Evolutionary conservation across 1,140 invertebrate species (phyloP).

Genomic region (Caenorhabditis inopinata): DNA sequence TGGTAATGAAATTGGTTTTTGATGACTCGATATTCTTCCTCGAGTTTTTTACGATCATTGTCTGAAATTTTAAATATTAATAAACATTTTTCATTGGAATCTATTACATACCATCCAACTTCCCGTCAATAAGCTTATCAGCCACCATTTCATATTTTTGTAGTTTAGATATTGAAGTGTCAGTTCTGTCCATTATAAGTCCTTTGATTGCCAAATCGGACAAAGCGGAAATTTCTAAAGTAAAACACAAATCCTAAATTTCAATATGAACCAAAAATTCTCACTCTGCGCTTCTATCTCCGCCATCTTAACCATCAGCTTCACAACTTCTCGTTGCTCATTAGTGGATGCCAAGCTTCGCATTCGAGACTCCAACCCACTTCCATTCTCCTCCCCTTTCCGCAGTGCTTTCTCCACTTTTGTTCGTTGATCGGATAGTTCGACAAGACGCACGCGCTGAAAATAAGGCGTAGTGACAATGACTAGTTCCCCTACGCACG

Average conservation of each 20-base stretch:
- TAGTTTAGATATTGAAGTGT: constrained; percentile 58
- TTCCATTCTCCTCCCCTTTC: constrained; percentile 56
- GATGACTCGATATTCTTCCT: constrained; percentile 61
- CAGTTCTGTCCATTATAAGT: constrained; percentile 57
- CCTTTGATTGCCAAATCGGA: constrained; percentile 61
- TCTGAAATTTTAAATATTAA: constrained; percentile 45
- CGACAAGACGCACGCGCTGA: constrained; percentile 27
- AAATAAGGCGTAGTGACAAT: neutral
- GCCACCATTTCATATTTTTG: constrained; percentile 61
- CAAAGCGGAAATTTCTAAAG: constrained; percentile 59
- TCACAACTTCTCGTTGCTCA: constrained; percentile 60
- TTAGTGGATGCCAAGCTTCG: constrained; percentile 55
- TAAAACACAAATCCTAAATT: neutral
- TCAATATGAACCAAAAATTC: constrained; percentile 4
- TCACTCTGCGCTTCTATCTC: constrained; percentile 62
- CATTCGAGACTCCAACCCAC: constrained; percentile 55
- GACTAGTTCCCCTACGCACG: no score
- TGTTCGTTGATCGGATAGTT: constrained; percentile 53
- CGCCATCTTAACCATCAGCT: constrained; percentile 60
- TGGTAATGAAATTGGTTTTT: constrained; percentile 64
- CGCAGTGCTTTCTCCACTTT: constrained; percentile 60
- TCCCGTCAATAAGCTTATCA: constrained; percentile 58
- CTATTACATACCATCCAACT: constrained; percentile 46
- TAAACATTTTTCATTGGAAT: neutral
- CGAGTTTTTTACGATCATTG: constrained; percentile 52